Conservation (phyloP, 2,888 invertebrate species). For the Adelphocoris suturalis region DNA sequence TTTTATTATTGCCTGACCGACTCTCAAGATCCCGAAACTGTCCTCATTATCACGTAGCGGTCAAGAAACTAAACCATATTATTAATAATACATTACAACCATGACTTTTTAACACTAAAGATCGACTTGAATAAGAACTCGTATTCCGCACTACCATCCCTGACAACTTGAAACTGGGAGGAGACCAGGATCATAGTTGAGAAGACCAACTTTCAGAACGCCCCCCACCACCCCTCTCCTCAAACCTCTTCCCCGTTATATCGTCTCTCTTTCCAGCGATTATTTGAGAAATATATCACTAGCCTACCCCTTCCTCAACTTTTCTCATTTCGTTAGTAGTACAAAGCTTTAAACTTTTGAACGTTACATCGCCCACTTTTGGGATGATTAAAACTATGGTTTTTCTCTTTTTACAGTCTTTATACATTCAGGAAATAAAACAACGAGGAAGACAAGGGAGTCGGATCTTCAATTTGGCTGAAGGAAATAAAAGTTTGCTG, state of each 20-base stretch:
- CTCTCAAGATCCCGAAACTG: too few relatives aligned
- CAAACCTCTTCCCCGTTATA: neutral
- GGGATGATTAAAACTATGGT: neutral
- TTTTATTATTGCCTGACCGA: too few relatives aligned
- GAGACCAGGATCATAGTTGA: neutral
- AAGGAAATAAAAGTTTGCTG: too few relatives aligned
- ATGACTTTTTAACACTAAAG: too few relatives aligned
- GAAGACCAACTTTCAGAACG: neutral
- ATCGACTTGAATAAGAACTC: too few relatives aligned
- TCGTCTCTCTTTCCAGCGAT: neutral
- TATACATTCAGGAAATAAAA: neutral
- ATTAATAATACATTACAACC: too few relatives aligned
- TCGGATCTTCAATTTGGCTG: too few relatives aligned
- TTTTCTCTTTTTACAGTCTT: neutral
- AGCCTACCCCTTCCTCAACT: neutral
- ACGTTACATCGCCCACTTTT: neutral
- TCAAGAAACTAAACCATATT: too few relatives aligned
- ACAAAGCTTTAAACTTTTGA: neutral
- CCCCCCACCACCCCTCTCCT: neutral
- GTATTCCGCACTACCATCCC: too few relatives aligned
- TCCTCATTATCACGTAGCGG: too few relatives aligned
- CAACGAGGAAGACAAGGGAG: too few relatives aligned
- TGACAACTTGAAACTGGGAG: neutral
- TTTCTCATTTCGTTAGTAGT: slow-evolving; percentile 26
- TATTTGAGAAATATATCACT: slow-evolving; percentile 24